Evolutionary conservation across 1,140 invertebrate species (phyloP), one percentile per base, ranked within the genome.

Genomic region (Papilio glaucus): DNA sequence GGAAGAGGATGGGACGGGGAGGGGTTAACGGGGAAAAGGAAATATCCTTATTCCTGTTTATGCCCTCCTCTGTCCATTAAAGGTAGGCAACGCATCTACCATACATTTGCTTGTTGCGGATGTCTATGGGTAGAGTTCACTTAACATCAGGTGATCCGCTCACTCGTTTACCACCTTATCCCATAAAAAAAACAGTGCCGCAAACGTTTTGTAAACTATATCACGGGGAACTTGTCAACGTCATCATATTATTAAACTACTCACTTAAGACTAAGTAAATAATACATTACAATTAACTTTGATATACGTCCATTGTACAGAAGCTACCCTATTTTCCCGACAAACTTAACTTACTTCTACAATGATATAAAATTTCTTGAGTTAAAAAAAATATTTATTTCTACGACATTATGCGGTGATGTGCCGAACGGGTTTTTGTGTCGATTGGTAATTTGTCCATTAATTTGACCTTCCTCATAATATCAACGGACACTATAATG

Each of bases 281-380:
- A 57, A 57, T 57, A 26, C 49, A 57, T 18, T 24, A 24, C 49
- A 57, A 26, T 57, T 57, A 57, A 57, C 18, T 57, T 57, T 13
- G 21, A 49, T 26, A 26, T 2, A 26, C 21, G 3, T 26, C 10
- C 12, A 57, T 57, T 26, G 18, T 49, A 49, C 7, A 21, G n/a
- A 9, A 21, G 39, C 39, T 41, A 24, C 49, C 21, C 10, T 57
- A 57, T 9, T 57, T 57, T 24, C 49, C 9, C 21, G 18, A 4
- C 49, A 4, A 57, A 57, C 24, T 24, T 57, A 57, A 24, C 10
- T 24, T 57, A 57, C n/a, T 24, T 24, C 4, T 21, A 24, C 12
- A 57, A 57, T 57, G 21, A 49, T 49, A 21, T 15, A 21, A 49
- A 49, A 21, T 49, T 21, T 0, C 9, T 21, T 49, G 10, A 21